These are phyloP conservation scores for Calonectris borealis DNA, from an alignment of 2,113 vertebrate genomes.

Conservation along the genomic window DNA sequence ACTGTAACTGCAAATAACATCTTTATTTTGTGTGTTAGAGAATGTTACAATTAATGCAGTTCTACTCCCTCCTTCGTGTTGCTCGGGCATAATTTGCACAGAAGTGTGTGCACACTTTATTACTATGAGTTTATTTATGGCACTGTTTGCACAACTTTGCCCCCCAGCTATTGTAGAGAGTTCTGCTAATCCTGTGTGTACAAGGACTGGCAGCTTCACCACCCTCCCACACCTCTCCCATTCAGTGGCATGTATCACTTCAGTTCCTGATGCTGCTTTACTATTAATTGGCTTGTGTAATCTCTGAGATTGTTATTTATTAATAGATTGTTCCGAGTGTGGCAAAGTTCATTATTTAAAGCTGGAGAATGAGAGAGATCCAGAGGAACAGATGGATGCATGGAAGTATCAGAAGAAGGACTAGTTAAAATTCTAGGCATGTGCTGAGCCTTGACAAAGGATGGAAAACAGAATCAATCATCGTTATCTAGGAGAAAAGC, in stretches of 20 bases:
- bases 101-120: background rate
- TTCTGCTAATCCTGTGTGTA: background rate
- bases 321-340: conserved; percentile 55
- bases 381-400: conserved; percentile 51
- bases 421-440: conserved; percentile 59
- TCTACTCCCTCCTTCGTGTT: background rate
- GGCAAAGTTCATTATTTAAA: conserved; percentile 62
- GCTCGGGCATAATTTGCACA: background rate
- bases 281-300: conserved; percentile 57
- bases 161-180: background rate
- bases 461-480: conserved; percentile 65
- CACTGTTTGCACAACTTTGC: background rate
- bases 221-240: background rate
- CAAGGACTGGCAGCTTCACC: background rate
- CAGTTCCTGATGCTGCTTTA: background rate
- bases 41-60: background rate
- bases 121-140: background rate
- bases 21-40: background rate
- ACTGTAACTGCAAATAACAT: background rate
- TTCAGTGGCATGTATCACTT: background rate
- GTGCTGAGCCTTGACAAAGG: conserved; percentile 49
- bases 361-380: conserved; percentile 40
- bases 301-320: conserved; percentile 65
- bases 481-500: conserved; percentile 45
- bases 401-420: conserved; percentile 13